Conservation (phyloP, 2,113 vertebrate genomes). For the Antechinus stuartii region DNA sequence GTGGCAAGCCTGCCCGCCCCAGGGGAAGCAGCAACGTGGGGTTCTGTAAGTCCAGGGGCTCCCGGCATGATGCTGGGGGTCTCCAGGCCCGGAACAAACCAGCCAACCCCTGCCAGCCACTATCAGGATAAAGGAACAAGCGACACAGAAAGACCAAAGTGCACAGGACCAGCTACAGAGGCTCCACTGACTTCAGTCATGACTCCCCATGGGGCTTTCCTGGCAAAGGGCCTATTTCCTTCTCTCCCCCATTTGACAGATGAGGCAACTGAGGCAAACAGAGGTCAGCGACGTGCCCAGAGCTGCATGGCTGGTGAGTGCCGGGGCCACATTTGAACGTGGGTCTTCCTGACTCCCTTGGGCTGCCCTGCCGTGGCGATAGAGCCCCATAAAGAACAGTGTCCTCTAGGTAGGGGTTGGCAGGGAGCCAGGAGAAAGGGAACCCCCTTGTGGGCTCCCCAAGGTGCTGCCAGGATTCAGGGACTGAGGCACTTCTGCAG, state of each 20-base stretch:
- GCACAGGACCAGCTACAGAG: too few species aligned
- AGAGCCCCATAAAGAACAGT: neutral
- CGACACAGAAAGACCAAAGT: too few species aligned
- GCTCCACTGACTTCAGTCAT: neutral
- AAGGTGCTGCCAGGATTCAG: neutral
- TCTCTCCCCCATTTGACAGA: neutral
- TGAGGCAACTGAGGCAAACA: neutral
- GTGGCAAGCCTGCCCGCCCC: neutral
- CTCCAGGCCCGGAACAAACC: neutral
- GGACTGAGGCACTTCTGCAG: neutral
- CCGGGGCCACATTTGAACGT: neutral
- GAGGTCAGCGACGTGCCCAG: neutral
- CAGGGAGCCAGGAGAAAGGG: neutral
- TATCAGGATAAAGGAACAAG: neutral
- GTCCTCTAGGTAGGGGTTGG: neutral
- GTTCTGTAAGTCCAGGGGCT: neutral
- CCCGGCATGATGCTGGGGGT: neutral
- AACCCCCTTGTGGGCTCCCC: neutral
- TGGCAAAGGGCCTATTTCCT: neutral
- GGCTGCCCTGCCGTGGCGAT: neutral
- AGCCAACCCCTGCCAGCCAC: neutral
- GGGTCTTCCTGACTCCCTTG: neutral
- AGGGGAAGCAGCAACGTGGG: neutral
- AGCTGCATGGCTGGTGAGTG: neutral
- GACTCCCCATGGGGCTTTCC: neutral